Percentiles rank a stretch among this genome's conserved stretches.
phyloP scores from a whole-genome alignment of 2,888 invertebrate species.

The Drosophila macrospina region DNA sequence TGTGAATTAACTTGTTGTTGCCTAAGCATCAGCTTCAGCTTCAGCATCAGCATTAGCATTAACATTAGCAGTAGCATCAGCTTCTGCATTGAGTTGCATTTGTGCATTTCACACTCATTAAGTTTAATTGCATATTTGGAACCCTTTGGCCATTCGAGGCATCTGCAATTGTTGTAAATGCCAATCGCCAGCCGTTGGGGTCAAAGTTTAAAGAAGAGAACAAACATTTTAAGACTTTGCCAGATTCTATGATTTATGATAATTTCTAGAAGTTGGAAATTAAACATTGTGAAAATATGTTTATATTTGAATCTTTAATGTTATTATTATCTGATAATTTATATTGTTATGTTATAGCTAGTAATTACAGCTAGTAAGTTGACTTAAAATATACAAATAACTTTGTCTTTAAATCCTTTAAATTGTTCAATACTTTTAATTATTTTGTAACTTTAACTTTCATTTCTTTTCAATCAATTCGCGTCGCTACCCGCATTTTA shows the following conservation, averaged over 20 bases:
- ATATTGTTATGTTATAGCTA: too few species aligned
- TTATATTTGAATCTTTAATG: too few species aligned
- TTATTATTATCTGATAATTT: too few species aligned
- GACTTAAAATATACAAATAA: too few species aligned
- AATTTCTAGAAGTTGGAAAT: too few species aligned
- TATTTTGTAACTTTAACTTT: neutral
- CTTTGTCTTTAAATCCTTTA: too few species aligned
- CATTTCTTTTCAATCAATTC: constrained; percentile 14
- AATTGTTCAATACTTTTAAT: neutral
- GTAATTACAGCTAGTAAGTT: too few species aligned
- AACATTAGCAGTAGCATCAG: neutral
- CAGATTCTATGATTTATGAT: too few species aligned
- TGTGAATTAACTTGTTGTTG: constrained; percentile 45
- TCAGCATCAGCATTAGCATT: neutral
- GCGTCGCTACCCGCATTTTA: neutral
- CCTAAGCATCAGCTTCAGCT: constrained; percentile 14
- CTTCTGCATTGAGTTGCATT: constrained; percentile 36
- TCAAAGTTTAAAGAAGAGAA: neutral
- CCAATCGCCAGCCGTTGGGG: neutral
- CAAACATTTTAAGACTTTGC: neutral
- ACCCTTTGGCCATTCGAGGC: constrained; percentile 31
- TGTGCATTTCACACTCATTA: constrained; percentile 75
- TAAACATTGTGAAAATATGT: too few species aligned
- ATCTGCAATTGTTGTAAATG: constrained; percentile 15
- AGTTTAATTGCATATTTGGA: constrained; percentile 72